A percentile compares a stretch with the other conserved stretches of the same genome.
These are phyloP conservation scores for Tragelaphus eurycerus DNA, from an alignment of 2,797 vertebrate genomes.

Conservation along the genomic window DNA sequence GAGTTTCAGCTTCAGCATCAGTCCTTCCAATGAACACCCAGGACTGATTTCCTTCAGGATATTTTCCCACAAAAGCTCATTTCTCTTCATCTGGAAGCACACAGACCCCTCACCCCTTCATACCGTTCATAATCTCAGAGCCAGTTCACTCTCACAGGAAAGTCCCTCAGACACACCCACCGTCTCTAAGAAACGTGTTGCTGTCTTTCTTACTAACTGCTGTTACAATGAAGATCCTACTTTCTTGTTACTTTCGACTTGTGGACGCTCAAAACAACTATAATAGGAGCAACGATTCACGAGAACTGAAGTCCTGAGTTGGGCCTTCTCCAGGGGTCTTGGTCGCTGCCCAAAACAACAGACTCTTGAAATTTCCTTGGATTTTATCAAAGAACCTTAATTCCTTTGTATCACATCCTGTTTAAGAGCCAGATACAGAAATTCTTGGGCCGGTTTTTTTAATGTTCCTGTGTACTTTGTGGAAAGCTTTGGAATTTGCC, in stretches of 20 bases:
- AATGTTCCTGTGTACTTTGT: not conserved
- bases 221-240: not conserved
- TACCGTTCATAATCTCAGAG: fast-evolving
- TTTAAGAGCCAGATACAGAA: not conserved
- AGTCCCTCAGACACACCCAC: not conserved
- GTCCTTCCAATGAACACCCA: not conserved
- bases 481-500: not conserved
- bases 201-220: not conserved
- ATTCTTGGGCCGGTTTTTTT: not conserved
- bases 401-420: not conserved
- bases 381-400: not conserved
- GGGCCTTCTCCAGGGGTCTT: not conserved
- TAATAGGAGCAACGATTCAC: not conserved
- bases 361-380: not conserved
- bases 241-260: not conserved
- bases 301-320: not conserved
- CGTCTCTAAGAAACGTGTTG: fast-evolving
- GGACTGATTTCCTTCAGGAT: not conserved
- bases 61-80: not conserved
- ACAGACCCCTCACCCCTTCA: not conserved
- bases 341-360: not conserved
- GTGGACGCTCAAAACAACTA: not conserved
- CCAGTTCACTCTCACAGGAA: not conserved
- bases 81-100: not conserved
- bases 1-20: not conserved